Percentiles rank a stretch among this genome's conserved stretches.
These are phyloP conservation scores for Eupithecia centaureata DNA, from an alignment of 2,888 invertebrate species.

Conservation along the genomic window DNA sequence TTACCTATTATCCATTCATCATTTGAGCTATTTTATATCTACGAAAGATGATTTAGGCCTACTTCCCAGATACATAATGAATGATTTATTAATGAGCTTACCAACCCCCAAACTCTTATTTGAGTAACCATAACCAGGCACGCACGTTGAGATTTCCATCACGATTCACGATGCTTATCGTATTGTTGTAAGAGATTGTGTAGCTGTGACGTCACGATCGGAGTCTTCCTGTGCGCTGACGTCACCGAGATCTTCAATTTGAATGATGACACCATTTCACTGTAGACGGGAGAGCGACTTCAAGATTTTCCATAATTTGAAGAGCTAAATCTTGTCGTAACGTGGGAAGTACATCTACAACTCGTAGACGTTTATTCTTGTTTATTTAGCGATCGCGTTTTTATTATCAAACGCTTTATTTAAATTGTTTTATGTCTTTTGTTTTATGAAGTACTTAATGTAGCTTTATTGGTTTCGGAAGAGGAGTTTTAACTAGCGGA, in stretches of 20 bases:
- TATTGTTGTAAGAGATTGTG: conserved; percentile 12
- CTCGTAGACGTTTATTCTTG: background rate
- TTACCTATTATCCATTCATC: background rate
- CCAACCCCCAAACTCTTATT: background rate
- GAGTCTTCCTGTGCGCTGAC: conserved; percentile 26
- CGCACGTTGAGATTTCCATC: background rate
- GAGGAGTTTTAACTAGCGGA: conserved; percentile 17
- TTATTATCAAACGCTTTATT: conserved; percentile 8
- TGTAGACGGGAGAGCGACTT: background rate
- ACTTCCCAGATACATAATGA: too few relatives aligned
- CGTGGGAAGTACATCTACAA: background rate
- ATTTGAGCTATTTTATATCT: too few relatives aligned
- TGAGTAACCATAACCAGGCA: too few relatives aligned
- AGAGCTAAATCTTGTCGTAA: background rate
- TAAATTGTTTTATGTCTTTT: conserved; percentile 11
- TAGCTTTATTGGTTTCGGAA: conserved; percentile 20
- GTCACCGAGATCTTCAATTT: conserved; percentile 6
- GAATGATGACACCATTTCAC: conserved; percentile 5
- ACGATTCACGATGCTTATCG: background rate
- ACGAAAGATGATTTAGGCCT: too few relatives aligned
- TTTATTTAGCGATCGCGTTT: conserved; percentile 13
- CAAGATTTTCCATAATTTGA: background rate
- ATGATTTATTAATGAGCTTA: too few relatives aligned
- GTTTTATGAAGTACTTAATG: conserved; percentile 20
- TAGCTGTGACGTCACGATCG: conserved; percentile 13